These are phyloP conservation scores for Tortricodes alternella DNA, from an alignment of 2,888 invertebrate species.

Conservation along the genomic window DNA sequence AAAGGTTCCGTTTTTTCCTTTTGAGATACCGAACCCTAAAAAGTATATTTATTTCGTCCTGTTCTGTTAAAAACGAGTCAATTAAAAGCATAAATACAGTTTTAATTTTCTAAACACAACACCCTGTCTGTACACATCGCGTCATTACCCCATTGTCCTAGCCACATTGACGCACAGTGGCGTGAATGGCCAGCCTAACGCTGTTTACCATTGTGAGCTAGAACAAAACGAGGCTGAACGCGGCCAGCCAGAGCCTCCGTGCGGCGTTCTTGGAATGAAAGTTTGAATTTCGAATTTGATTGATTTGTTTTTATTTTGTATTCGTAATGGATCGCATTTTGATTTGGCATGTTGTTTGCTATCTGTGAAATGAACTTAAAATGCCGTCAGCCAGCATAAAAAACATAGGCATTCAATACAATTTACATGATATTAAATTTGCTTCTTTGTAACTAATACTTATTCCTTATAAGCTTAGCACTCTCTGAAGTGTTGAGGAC, in stretches of 20 bases:
- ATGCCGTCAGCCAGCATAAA: too few relatives aligned
- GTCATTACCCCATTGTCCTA: slow-evolving; percentile 40
- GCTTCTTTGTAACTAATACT: too few relatives aligned
- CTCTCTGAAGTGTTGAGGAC: too few relatives aligned
- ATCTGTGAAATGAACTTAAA: background rate
- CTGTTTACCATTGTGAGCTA: slow-evolving; percentile 50
- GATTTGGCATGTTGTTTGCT: background rate
- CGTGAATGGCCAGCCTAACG: slow-evolving; percentile 56
- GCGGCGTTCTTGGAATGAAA: slow-evolving; percentile 54
- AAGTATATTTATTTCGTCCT: too few relatives aligned
- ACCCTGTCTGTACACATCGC: slow-evolving; percentile 31
- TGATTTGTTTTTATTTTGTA: slow-evolving; percentile 13
- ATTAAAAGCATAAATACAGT: too few relatives aligned
- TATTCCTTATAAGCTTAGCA: too few relatives aligned
- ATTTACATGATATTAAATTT: too few relatives aligned
- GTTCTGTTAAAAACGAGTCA: too few relatives aligned
- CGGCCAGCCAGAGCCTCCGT: slow-evolving; percentile 27
- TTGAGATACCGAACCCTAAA: too few relatives aligned
- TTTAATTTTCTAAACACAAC: background rate
- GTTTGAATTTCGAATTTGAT: slow-evolving; percentile 35
- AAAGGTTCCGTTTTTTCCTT: too few relatives aligned
- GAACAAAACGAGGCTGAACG: slow-evolving; percentile 55
- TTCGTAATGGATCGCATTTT: background rate
- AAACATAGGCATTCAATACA: too few relatives aligned
- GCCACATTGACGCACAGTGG: slow-evolving; percentile 68